phyloP scores from a whole-genome alignment of 1,140 invertebrate species.

The Anadara kagoshimensis region DNA sequence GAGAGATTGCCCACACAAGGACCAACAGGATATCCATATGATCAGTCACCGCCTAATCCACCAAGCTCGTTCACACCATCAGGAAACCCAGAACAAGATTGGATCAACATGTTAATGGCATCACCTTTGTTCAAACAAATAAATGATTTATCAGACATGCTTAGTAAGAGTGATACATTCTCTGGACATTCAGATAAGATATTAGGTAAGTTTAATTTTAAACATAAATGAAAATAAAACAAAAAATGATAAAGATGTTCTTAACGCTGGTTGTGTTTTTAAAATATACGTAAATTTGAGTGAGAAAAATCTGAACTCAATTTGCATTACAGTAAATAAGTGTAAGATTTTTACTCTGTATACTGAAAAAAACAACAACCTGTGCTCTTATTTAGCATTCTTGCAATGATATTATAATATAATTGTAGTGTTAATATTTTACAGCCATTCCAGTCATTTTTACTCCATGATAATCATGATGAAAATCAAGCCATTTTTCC shows the following conservation, averaged over 20 bases:
- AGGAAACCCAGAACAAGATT: conserved; percentile 66
- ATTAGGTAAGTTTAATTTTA: conserved; percentile 15
- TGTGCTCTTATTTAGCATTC: no score
- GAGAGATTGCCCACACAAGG: conserved; percentile 4
- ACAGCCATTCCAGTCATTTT: no score
- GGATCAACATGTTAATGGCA: conserved; percentile 69
- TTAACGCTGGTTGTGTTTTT: no score
- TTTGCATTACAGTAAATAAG: no score
- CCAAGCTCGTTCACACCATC: conserved; percentile 44
- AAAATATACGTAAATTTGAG: no score
- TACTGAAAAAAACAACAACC: no score
- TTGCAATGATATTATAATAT: no score
- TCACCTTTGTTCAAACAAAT: conserved; percentile 72
- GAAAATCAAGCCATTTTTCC: no score
- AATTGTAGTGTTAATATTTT: no score
- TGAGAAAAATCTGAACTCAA: no score
- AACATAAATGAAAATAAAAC: not conserved
- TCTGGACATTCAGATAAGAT: conserved; percentile 8
- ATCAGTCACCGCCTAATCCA: conserved; percentile 16
- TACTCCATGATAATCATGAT: no score
- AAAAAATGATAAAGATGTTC: not conserved
- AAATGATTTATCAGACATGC: conserved; percentile 66
- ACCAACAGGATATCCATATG: not conserved
- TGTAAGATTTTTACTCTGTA: no score
- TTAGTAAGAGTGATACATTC: conserved; percentile 54